Evolutionary conservation across 2,797 vertebrate species (phyloP), one percentile per base, ranked within the genome.

Genomic region (Anas georgica): DNA sequence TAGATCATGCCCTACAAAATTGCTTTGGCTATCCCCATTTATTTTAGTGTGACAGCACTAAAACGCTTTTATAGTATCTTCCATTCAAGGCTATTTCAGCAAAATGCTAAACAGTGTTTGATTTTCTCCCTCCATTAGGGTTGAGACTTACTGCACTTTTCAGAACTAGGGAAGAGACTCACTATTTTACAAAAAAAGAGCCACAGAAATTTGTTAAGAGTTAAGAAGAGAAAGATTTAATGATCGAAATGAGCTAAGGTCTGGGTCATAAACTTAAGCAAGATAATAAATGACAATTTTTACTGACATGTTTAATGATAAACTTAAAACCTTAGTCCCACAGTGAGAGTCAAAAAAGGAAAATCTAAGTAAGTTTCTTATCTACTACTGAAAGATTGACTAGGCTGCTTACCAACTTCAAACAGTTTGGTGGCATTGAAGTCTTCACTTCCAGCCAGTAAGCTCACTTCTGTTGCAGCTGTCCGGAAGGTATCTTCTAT

Each of bases 371-470:
- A 88, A 91, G 56, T 26, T 20, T 74, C 52, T 90, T 87, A 77
- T 93, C 83, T 91, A 0, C 39, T 72, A 31, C 58, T 52, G 66
- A 72, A 63, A 73, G 86, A 67, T 15, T 75, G 76, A 28, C 37
- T 10, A 7, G 55, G 76, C 69, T 91, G 81, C 99, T 99, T 98
- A 99, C 99, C 99, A 45, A 99, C 98, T 97, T 99, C 99, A 98
- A 99, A 99, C 62, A 99, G 98, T 91, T 99, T 99, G 68, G 99
- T 99, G 83, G 99, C 99, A 20, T 99, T 99, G 97, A 99, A 99
- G 88, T 99, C 99, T 91, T 99, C 99, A 1, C 98, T 99, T 96
- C 99, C 99, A 11, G 99, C 98, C 18, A 99, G 98, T 82, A 99
- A 98, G 90, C 99, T 99, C 91, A 99, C 99, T 98, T 99, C 99